Conservation (phyloP, 2,888 invertebrate species). For the Protodeltote pygarga region DNA sequence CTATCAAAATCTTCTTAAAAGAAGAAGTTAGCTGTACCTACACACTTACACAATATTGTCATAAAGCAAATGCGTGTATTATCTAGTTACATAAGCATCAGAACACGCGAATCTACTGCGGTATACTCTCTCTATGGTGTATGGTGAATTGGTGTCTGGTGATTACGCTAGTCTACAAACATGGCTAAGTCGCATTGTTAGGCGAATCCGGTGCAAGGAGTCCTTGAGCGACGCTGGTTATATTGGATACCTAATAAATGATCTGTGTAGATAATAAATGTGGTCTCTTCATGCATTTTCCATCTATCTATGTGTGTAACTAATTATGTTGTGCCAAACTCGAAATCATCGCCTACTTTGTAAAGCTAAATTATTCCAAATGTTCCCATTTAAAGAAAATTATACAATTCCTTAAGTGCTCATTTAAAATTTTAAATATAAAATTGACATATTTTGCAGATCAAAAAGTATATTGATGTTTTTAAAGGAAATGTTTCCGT, state of each 20-base stretch:
- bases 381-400: constrained; percentile 12
- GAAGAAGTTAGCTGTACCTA: constrained; percentile 15
- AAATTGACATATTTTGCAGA: constrained; percentile 42
- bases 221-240: constrained; percentile 1
- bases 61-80: constrained; percentile 11
- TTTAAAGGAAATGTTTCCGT: constrained; percentile 82
- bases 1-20: constrained; percentile 36
- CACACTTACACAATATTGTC: constrained; percentile 8
- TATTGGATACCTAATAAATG: constrained; percentile 3
- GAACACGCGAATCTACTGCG: neutral
- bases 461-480: constrained; percentile 51
- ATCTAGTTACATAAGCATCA: constrained; percentile 19
- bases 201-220: no score
- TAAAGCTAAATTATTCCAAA: constrained; percentile 38
- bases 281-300: constrained; percentile 34
- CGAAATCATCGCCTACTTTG: constrained; percentile 40
- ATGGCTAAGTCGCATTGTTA: no score
- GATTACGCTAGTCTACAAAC: constrained; percentile 1
- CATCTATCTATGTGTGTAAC: constrained; percentile 29
- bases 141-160: constrained; percentile 10
- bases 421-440: constrained; percentile 27
- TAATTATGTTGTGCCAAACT: constrained; percentile 56
- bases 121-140: no score
- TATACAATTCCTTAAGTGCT: constrained; percentile 30
- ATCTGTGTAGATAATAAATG: constrained; percentile 36